Evolutionary conservation across 92 coral and sea anemone genomes (phyloP).

Genomic region (Epizoanthus illoricatus): DNA sequence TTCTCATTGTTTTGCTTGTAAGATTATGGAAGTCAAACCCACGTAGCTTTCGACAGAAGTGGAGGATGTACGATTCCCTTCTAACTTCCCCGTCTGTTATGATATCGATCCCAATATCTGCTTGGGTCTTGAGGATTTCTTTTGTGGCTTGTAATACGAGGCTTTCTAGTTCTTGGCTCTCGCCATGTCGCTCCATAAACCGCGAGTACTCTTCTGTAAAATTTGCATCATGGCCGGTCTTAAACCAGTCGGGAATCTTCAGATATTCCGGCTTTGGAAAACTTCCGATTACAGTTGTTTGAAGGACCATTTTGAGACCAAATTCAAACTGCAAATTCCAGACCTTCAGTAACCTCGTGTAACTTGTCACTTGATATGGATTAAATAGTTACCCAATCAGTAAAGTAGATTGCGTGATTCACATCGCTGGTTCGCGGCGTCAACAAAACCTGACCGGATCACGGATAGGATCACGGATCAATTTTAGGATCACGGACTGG

Average conservation of each 20-base stretch:
- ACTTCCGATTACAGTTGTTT: slow-evolving; percentile 57
- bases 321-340: neutral
- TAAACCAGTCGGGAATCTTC: slow-evolving; percentile 49
- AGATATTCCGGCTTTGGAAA: slow-evolving; percentile 56
- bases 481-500: too few relatives aligned
- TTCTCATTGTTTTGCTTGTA: slow-evolving; percentile 21
- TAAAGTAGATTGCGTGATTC: too few relatives aligned
- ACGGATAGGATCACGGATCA: too few relatives aligned
- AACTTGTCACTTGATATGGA: too few relatives aligned
- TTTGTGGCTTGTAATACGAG: slow-evolving; percentile 41
- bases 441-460: too few relatives aligned
- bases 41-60: slow-evolving; percentile 48
- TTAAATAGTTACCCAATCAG: too few relatives aligned
- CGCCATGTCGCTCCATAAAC: slow-evolving; percentile 11
- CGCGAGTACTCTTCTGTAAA: slow-evolving; percentile 23
- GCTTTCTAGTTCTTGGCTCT: slow-evolving; percentile 29
- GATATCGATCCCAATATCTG: slow-evolving; percentile 47
- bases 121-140: slow-evolving; percentile 46
- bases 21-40: slow-evolving; percentile 50
- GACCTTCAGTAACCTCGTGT: neutral
- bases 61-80: slow-evolving; percentile 45
- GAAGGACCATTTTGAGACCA: slow-evolving; percentile 34
- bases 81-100: slow-evolving; percentile 57
- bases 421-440: too few relatives aligned
- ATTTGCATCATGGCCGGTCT: slow-evolving; percentile 21